phyloP scores from a whole-genome alignment of 2,797 vertebrate species.

The Clarias pachynema region DNA sequence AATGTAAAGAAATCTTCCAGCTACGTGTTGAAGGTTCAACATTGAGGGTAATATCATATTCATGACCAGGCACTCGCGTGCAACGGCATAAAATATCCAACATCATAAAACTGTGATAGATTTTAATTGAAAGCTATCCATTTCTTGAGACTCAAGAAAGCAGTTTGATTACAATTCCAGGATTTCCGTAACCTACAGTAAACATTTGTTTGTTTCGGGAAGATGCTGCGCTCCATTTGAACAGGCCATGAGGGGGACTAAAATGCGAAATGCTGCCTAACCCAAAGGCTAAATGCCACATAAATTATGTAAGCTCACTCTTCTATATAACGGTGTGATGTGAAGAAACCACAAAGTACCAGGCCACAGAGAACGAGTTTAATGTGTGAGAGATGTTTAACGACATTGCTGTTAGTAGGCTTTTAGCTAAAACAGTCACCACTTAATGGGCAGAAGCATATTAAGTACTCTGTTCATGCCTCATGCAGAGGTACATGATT shows the following conservation, averaged over 20 bases:
- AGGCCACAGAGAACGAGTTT: constrained; percentile 43
- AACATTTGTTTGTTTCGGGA: constrained; percentile 43
- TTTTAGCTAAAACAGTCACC: constrained; percentile 38
- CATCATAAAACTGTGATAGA: neutral
- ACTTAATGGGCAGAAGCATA: constrained; percentile 6
- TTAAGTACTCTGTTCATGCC: neutral
- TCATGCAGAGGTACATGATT: neutral
- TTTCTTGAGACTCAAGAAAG: neutral
- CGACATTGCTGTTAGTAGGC: constrained; percentile 23
- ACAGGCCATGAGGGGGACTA: constrained; percentile 29
- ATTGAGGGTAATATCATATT: constrained; percentile 31
- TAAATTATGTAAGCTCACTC: constrained; percentile 54
- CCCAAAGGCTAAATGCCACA: constrained; percentile 44
- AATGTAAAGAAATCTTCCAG: constrained; percentile 48
- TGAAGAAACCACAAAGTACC: constrained; percentile 49
- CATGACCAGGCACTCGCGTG: neutral
- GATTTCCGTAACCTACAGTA: constrained; percentile 40
- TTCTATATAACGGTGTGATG: constrained; percentile 32
- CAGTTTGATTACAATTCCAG: constrained; percentile 44
- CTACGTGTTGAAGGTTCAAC: constrained; percentile 34
- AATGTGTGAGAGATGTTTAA: constrained; percentile 49
- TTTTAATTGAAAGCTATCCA: constrained; percentile 18
- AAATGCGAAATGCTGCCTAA: constrained; percentile 45
- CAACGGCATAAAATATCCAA: neutral
- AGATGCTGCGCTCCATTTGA: constrained; percentile 35